phyloP scores from a whole-genome alignment of 2,797 vertebrate species.

The Octomys mimax region DNA sequence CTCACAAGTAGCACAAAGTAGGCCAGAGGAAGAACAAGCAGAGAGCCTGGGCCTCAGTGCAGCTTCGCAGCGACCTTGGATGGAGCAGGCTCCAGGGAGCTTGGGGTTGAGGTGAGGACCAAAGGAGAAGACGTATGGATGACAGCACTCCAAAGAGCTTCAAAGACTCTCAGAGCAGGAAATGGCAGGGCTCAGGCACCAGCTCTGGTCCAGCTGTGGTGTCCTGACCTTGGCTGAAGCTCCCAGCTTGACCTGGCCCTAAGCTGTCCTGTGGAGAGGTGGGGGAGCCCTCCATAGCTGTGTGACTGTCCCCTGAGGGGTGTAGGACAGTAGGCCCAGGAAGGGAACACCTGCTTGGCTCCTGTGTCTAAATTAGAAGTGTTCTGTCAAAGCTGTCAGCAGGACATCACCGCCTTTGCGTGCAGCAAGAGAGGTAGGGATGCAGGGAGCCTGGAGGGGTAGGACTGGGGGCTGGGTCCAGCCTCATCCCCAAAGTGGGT shows the following conservation, averaged over 20 bases:
- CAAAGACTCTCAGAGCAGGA: not conserved
- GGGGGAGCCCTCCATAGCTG: not conserved
- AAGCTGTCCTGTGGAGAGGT: not conserved
- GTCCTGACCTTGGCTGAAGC: not conserved
- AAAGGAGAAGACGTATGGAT: not conserved
- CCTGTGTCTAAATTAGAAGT: conserved; percentile 54
- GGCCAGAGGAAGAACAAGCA: not conserved
- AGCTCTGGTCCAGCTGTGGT: not conserved
- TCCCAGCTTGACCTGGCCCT: not conserved
- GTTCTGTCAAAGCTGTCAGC: conserved; percentile 55
- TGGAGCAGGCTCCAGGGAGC: not conserved
- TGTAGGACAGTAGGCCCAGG: not conserved
- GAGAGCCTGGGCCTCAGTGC: not conserved
- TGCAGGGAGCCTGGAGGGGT: not conserved
- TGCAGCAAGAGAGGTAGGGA: not conserved
- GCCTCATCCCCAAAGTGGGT: conserved; percentile 27
- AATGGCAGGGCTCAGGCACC: not conserved
- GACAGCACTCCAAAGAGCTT: not conserved
- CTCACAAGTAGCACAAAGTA: not conserved
- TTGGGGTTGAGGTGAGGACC: not conserved
- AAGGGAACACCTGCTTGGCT: not conserved
- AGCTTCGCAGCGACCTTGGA: not conserved
- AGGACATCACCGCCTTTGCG: conserved; percentile 1
- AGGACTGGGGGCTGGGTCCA: not conserved
- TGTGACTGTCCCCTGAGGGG: not conserved